Evolutionary conservation across 2,113 vertebrate species (phyloP), one percentile per base, ranked within the genome.

Genomic region (Heteronetta atricapilla): DNA sequence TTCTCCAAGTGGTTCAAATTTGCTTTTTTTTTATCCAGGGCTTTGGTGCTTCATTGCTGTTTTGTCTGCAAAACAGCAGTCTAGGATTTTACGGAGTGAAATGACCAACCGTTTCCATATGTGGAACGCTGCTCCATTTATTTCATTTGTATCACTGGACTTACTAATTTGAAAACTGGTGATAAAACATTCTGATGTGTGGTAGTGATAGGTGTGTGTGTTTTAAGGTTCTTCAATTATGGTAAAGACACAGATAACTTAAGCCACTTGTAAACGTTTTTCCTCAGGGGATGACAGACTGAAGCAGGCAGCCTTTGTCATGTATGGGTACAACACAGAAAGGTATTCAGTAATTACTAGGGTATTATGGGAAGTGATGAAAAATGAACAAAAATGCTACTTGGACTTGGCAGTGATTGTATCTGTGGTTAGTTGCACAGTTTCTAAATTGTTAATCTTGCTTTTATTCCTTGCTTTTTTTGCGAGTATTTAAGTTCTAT

Each of bases 31-130:
- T n/a, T n/a, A 34, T 6, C 34, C 11, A 19, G 44, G 33, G 74
- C 13, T 58, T 58, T 66, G n/a, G 29, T 59, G 21, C 11, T 70
- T 76, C 13, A 31, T 36, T 63, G 29, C 69, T 70, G 25, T 75
- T 13, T 21, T 7, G 4, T 42, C 25, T 29, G 20, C 0, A 0
- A 68, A 48, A 48, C 3, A 5, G 46, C 46, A 48, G n/a, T 36
- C 13, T 18, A 42, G 33, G 34, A 63, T 62, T 70, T 66, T 53
- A 19, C 10, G 10, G 44, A 18, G 13, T 50, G 67, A 80, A 68
- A 40, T 48, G 50, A 21, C 48, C 69, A 38, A 36, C 8, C 8
- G 42, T 11, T 76, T 80, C 46, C 46, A 44, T 69, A 34, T 4
- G 5, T 52, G 40, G 48, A 62, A 5, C 34, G 52, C 26, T 29